Evolutionary conservation across 2,113 vertebrate genomes (phyloP).

Genomic region (Lucifuga dentata): DNA sequence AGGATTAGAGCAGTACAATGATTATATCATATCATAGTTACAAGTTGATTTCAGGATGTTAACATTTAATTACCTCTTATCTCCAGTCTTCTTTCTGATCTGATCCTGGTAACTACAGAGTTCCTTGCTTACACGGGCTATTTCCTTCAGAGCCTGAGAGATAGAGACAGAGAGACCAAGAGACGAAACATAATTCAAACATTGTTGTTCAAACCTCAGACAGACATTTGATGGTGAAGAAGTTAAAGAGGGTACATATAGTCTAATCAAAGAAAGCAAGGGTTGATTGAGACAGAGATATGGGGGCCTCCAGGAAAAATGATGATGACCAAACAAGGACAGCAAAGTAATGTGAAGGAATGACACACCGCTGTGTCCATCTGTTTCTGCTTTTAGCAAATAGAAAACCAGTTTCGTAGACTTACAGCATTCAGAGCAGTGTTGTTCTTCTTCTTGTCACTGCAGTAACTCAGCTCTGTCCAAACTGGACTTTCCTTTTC

Average conservation of each 20-base stretch:
- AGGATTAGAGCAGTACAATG: neutral
- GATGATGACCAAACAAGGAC: neutral
- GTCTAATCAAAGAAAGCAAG: conserved; percentile 5
- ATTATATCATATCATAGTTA: conserved; percentile 16
- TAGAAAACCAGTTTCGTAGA: conserved; percentile 39
- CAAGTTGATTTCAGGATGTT: conserved; percentile 4
- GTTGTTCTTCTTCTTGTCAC: conserved; percentile 83
- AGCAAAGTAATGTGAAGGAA: neutral
- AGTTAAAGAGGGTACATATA: conserved; percentile 13
- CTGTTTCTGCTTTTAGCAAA: neutral
- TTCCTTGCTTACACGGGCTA: conserved; percentile 96
- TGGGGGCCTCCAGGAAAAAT: neutral
- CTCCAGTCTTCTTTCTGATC: conserved; percentile 86
- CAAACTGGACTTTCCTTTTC: conserved; percentile 41
- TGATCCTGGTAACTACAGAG: conserved; percentile 97
- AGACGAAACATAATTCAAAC: conserved; percentile 21
- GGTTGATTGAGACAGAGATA: neutral
- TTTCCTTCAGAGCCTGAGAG: conserved; percentile 94
- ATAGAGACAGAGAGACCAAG: conserved; percentile 25
- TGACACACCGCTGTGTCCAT: neutral
- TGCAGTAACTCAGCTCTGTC: conserved; percentile 66
- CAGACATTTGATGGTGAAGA: neutral
- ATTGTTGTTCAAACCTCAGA: neutral
- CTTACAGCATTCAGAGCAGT: conserved; percentile 92
- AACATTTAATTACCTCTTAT: conserved; percentile 85